phyloP scores from a whole-genome alignment of 2,888 invertebrate genomes.

The Meta bourneti region DNA sequence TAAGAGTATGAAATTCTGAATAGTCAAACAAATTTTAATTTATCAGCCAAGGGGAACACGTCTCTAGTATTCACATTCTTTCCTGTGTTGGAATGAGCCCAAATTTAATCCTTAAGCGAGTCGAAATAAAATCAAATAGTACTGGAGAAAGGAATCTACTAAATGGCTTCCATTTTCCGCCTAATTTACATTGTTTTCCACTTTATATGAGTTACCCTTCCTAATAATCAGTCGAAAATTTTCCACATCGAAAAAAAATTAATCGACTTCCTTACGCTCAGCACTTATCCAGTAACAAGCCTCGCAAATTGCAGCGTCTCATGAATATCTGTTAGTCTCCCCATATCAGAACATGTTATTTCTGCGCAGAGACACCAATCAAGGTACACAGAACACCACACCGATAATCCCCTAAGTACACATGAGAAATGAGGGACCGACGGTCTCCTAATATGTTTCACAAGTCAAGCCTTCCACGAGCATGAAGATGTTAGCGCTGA shows the following conservation, averaged over 20 bases:
- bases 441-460: slow-evolving; percentile 35
- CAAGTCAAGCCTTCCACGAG: not conserved
- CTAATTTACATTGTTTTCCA: no score
- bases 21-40: no score
- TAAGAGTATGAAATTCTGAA: no score
- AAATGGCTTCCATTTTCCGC: no score
- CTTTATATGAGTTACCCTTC: no score
- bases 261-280: not conserved
- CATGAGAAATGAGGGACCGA: not conserved
- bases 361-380: not conserved
- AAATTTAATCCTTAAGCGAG: no score
- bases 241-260: not conserved
- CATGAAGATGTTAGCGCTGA: slow-evolving; percentile 17
- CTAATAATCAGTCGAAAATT: no score
- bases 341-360: not conserved
- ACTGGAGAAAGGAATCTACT: no score
- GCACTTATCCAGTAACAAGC: not conserved
- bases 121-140: no score
- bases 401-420: slow-evolving; percentile 2
- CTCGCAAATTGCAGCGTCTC: not conserved
- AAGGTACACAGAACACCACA: not conserved
- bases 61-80: no score
- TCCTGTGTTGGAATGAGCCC: no score
- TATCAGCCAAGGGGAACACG: no score
- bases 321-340: not conserved